Conservation (phyloP, 2,888 invertebrate species). For the Limnephilus rhombicus region DNA sequence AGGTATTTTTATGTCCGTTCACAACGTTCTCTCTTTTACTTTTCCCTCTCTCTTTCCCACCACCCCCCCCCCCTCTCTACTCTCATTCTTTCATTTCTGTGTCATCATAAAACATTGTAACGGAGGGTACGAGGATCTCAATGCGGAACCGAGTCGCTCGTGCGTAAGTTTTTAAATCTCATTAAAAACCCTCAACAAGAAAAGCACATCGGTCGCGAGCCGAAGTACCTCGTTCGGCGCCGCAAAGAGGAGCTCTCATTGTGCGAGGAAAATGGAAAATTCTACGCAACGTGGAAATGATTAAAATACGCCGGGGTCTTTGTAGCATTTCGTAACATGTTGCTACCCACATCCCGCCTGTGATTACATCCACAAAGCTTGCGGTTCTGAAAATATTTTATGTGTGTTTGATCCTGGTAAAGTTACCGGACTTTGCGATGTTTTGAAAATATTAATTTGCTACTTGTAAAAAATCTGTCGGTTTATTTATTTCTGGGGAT, state of each 20-base stretch:
- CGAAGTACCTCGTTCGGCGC: constrained; percentile 53
- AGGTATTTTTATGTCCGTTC: constrained; percentile 48
- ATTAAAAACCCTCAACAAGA: constrained; percentile 64
- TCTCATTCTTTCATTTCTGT: constrained; percentile 41
- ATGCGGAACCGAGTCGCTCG: constrained; percentile 55
- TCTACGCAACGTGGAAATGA: constrained; percentile 27
- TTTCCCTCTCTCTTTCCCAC: constrained; percentile 17
- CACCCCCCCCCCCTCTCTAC: background rate
- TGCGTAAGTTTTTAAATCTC: constrained; percentile 67
- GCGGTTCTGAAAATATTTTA: background rate
- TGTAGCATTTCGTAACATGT: background rate
- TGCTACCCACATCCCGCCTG: background rate
- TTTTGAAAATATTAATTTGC: background rate
- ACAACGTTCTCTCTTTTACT: constrained; percentile 28
- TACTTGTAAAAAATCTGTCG: background rate
- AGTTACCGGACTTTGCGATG: background rate
- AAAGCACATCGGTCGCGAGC: constrained; percentile 57
- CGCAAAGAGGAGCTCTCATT: constrained; percentile 47
- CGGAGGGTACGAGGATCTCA: constrained; percentile 37
- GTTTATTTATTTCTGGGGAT: background rate
- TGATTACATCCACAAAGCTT: background rate
- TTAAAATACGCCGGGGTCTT: background rate
- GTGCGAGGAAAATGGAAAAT: constrained; percentile 39
- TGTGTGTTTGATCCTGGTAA: background rate
- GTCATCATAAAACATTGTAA: constrained; percentile 61